phyloP scores from a whole-genome alignment of 2,888 invertebrate species.

The Sminthurinus aureus region DNA sequence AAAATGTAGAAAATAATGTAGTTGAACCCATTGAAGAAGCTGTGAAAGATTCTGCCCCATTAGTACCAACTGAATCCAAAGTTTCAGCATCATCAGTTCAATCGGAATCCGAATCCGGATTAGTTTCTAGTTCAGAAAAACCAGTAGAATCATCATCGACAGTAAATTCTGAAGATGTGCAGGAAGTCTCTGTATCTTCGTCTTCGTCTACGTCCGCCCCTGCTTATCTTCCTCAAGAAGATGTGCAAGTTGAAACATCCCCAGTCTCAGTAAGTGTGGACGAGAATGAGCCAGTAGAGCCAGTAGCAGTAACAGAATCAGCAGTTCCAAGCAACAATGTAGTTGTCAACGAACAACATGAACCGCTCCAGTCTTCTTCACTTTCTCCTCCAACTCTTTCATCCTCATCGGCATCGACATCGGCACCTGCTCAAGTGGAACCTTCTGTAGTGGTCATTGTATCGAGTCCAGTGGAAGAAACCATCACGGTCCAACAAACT shows the following conservation, averaged over 20 bases:
- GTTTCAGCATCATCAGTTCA: not conserved
- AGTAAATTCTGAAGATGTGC: not conserved
- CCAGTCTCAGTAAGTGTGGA: no score
- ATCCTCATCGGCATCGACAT: no score
- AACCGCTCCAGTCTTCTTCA: no score
- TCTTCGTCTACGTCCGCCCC: not conserved
- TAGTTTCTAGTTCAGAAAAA: no score
- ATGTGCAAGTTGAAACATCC: not conserved
- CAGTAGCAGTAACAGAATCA: not conserved
- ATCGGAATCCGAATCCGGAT: not conserved
- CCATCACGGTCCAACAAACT: constrained; percentile 15
- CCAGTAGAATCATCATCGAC: not conserved
- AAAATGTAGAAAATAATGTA: not conserved
- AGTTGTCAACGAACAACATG: no score
- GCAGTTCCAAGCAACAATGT: not conserved
- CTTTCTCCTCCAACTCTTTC: no score
- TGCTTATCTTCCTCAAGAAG: not conserved
- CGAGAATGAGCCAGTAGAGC: no score
- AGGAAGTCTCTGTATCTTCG: not conserved
- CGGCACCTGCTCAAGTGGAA: not conserved
- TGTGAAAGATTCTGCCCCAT: not conserved
- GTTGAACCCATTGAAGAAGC: not conserved
- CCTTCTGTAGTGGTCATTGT: not conserved
- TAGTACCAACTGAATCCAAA: not conserved
- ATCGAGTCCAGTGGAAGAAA: constrained; percentile 4